Base-by-base conservation (phyloP, 1,140 invertebrate species). In the Leptinotarsa undecemlineata region DNA sequence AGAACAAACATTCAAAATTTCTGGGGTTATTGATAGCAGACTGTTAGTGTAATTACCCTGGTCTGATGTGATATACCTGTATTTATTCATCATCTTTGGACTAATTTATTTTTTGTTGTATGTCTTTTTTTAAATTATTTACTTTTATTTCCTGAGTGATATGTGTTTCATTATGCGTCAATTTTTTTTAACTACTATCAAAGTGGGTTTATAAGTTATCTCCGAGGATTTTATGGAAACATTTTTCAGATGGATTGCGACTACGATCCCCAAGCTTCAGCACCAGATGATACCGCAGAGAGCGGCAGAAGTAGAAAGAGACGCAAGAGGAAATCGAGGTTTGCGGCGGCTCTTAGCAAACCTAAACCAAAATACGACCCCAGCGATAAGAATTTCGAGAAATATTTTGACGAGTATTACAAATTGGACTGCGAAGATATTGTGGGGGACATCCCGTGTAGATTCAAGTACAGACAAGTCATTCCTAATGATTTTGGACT, bases 341-440 rank as follows among this genome's bases (percentile, higher is more conserved):
- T 96, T 78, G 91, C 90, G 48, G 89, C 94, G 81, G 88, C 92
- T 33, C 81, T 96, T 3, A 85, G 89, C 3, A 88, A 90, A 82
- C 33, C 87, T 89, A 77, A 97, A 83, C 95, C 96, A 0, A 88
- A 90, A 67, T 97, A 95, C 86, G 90, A 98, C 88, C 94, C 95
- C 0, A 87, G 89, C 73, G 87, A 94, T 62, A 90, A 92, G 83
- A 91, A 91, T 1, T 96, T 96, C 86, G 89, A 93, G 66, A 88
- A 98, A 79, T 98, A 98, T 85, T 91, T 97, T 81, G 94, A 98
- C 84, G 95, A 98, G 84, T 98, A 98, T 86, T 98, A 98, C 82
- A 91, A 93, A 78, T 87, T 98, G 76, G 95, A 98, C 85, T 98
- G 93, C 87, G 97, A 99, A 85, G 98, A 99, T 86, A 90, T 98